Conservation (phyloP, 2,888 invertebrate species). For the Agrilus biguttatus region DNA sequence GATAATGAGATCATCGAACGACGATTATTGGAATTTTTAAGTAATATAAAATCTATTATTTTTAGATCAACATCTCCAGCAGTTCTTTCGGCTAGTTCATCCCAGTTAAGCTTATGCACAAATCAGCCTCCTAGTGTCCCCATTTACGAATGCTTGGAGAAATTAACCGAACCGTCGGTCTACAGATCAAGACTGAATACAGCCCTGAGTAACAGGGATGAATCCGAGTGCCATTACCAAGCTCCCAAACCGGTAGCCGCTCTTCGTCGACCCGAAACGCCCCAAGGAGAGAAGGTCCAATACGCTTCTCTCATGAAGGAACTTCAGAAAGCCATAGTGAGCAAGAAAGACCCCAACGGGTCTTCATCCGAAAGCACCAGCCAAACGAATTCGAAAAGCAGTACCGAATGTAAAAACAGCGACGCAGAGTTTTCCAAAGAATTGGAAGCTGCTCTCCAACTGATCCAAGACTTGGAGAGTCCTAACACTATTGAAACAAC, state of each 20-base stretch:
- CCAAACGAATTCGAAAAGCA: slow-evolving; percentile 22
- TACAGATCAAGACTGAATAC: slow-evolving; percentile 30
- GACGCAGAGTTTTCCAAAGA: slow-evolving; percentile 35
- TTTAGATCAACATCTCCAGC: slow-evolving; percentile 32
- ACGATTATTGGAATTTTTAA: too few relatives aligned
- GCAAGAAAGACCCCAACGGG: slow-evolving; percentile 25
- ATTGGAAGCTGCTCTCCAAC: slow-evolving; percentile 33
- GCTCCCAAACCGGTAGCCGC: slow-evolving; percentile 21
- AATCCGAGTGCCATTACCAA: slow-evolving; percentile 20
- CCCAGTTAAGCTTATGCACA: slow-evolving; percentile 27
- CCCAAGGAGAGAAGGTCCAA: slow-evolving; percentile 31
- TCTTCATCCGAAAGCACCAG: slow-evolving; percentile 24
- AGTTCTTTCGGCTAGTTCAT: slow-evolving; percentile 33
- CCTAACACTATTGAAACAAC: slow-evolving; percentile 34
- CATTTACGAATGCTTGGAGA: slow-evolving; percentile 33
- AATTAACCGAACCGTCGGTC: slow-evolving; percentile 31
- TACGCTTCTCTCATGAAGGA: slow-evolving; percentile 36
- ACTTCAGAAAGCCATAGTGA: slow-evolving; percentile 30
- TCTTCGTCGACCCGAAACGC: slow-evolving; percentile 20
- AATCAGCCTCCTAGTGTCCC: slow-evolving; percentile 17
- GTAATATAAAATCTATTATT: too few relatives aligned
- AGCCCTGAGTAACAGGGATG: slow-evolving; percentile 22
- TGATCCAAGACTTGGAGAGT: slow-evolving; percentile 36
- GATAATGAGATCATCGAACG: too few relatives aligned
- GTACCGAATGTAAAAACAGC: slow-evolving; percentile 26